A percentile compares a stretch with the other conserved stretches of the same genome.
Evolutionary conservation across 1,140 invertebrate genomes (phyloP).

Genomic region (Lepidurus couesii): DNA sequence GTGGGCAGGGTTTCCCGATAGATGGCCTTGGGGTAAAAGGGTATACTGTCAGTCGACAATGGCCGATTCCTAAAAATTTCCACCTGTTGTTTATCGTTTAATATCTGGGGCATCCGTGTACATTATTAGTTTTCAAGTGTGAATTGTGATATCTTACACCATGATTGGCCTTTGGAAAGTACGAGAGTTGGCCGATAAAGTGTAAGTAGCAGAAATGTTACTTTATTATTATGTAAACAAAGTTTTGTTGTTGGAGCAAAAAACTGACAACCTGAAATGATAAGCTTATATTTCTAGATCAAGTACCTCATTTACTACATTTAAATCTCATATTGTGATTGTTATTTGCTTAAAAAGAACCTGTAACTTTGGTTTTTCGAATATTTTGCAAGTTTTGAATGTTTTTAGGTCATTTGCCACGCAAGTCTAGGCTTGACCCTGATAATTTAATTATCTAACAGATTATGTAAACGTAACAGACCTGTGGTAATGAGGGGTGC

Average conservation of each 20-base stretch:
- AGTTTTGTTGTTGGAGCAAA: conserved; percentile 24
- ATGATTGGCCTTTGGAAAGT: conserved; percentile 68
- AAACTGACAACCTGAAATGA: conserved; percentile 37
- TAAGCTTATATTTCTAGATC: conserved; percentile 14
- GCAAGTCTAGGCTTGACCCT: not conserved
- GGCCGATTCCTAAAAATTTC: conserved; percentile 19
- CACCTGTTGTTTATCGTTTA: conserved; percentile 5
- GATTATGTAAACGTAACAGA: not conserved
- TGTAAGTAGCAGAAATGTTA: conserved; percentile 63
- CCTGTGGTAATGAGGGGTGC: not conserved
- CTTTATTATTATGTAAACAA: conserved; percentile 33
- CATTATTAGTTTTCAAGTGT: not conserved
- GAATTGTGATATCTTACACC: not conserved
- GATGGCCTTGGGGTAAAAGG: not conserved
- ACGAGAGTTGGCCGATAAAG: conserved; percentile 87
- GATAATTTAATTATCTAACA: conserved; percentile 19
- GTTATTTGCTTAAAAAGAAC: conserved; percentile 27
- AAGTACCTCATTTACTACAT: conserved; percentile 12
- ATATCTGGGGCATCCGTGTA: conserved; percentile 6
- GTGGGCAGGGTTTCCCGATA: too few species aligned
- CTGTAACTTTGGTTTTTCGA: conserved; percentile 14
- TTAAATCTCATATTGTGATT: not conserved
- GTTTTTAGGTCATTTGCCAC: not conserved
- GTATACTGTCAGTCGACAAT: not conserved
- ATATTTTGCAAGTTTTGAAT: conserved; percentile 26